Conservation (phyloP, 2,888 invertebrate genomes). For the Hesperia comma region DNA sequence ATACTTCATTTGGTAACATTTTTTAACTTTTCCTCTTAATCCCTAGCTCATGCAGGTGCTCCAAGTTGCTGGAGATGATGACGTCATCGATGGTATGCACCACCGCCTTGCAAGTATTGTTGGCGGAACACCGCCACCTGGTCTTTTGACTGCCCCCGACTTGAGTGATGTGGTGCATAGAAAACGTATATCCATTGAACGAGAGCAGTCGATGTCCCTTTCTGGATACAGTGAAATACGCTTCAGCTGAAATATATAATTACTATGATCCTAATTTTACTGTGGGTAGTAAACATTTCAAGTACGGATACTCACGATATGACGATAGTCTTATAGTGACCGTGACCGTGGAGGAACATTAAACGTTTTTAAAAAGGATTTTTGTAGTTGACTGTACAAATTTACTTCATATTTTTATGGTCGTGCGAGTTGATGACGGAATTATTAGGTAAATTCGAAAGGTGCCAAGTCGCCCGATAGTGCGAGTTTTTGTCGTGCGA, state of each 20-base stretch:
- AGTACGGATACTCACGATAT: no score
- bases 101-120: slow-evolving; percentile 48
- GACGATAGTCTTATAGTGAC: no score
- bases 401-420: no score
- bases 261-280: background rate
- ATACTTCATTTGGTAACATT: background rate
- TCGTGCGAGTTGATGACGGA: no score
- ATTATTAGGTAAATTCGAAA: no score
- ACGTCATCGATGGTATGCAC: slow-evolving; percentile 49
- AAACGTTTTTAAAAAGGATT: no score
- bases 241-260: background rate
- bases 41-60: slow-evolving; percentile 43
- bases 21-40: background rate
- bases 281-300: no score
- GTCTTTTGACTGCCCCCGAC: background rate
- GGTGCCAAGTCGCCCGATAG: no score
- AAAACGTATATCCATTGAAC: background rate
- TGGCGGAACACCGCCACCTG: slow-evolving; percentile 44
- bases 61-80: slow-evolving; percentile 39
- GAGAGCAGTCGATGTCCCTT: slow-evolving; percentile 9
- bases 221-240: background rate
- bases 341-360: no score
- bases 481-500: no score
- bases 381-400: no score
- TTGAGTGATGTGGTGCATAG: background rate